A percentile compares a stretch with the other conserved stretches of the same genome.
phyloP scores from a whole-genome alignment of 2,113 vertebrate species.

The Amblyopsis rosae region DNA sequence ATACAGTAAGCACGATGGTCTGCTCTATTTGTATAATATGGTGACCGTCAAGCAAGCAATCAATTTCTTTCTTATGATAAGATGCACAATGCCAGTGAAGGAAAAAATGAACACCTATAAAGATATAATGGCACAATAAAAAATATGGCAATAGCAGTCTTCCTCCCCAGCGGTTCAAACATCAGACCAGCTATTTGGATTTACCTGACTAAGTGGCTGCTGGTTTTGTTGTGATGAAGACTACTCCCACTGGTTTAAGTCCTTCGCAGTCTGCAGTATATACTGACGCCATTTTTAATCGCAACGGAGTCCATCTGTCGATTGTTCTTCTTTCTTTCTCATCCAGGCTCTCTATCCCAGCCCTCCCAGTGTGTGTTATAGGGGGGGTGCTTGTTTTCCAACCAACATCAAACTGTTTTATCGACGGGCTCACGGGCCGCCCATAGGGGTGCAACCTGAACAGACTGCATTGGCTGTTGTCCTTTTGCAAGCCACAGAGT shows the following conservation, averaged over 20 bases:
- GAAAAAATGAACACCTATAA: conserved; percentile 34
- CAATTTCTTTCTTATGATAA: conserved; percentile 62
- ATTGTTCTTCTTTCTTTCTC: conserved; percentile 75
- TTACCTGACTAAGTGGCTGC: conserved; percentile 64
- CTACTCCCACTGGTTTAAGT: conserved; percentile 38
- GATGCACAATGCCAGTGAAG: conserved; percentile 46
- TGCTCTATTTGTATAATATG: conserved; percentile 42
- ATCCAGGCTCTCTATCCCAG: conserved; percentile 70
- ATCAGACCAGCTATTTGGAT: conserved; percentile 59
- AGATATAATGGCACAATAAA: conserved; percentile 49
- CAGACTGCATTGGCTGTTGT: conserved; percentile 79
- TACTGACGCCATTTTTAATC: conserved; percentile 83
- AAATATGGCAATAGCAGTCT: conserved; percentile 42
- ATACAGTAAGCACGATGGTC: conserved; percentile 52
- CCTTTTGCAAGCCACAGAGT: conserved; percentile 76
- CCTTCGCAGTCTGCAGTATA: conserved; percentile 78
- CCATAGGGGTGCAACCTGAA: conserved; percentile 76
- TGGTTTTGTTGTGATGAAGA: conserved; percentile 36
- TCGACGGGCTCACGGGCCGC: conserved; percentile 83
- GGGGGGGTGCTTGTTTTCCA: conserved; percentile 70
- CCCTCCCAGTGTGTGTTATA: conserved; percentile 71
- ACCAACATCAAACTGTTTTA: conserved; percentile 76
- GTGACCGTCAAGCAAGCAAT: conserved; percentile 65
- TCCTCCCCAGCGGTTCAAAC: conserved; percentile 45
- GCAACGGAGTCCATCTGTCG: conserved; percentile 78